These are phyloP conservation scores for Leptopilina drosophilae DNA, from an alignment of 2,888 invertebrate species.

Conservation along the genomic window DNA sequence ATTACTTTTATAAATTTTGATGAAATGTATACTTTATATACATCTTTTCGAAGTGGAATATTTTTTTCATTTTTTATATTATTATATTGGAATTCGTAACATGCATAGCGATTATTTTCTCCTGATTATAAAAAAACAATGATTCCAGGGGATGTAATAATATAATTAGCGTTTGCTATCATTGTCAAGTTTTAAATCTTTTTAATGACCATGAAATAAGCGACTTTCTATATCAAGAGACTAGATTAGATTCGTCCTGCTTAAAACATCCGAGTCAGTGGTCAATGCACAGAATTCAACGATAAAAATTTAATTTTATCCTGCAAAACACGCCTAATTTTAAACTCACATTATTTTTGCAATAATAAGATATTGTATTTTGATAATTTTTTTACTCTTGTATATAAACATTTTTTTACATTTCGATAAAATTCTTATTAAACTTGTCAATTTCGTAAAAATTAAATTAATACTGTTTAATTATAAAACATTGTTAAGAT, in stretches of 20 bases:
- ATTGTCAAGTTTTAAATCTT: neutral
- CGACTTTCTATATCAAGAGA: conserved; percentile 29
- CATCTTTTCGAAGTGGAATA: no score
- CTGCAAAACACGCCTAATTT: neutral
- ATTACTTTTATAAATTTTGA: no score
- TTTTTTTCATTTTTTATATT: neutral
- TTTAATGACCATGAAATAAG: conserved; percentile 31
- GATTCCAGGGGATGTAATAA: neutral
- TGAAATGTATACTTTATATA: no score
- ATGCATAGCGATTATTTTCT: neutral
- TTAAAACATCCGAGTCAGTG: conserved; percentile 20
- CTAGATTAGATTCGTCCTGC: conserved; percentile 32
- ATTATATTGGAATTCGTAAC: neutral
- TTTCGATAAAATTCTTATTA: no score
- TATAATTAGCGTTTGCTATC: neutral
- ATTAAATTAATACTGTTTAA: no score
- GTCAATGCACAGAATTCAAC: conserved; percentile 29
- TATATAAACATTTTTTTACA: no score
- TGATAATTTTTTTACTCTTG: no score
- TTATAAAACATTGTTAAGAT: no score
- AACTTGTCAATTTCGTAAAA: no score
- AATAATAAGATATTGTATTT: neutral
- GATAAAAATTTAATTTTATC: conserved; percentile 33
- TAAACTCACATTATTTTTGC: neutral
- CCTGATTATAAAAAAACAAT: neutral